Base-by-base conservation (phyloP, 2,888 invertebrate species). In the Pseudococcus viburni region DNA sequence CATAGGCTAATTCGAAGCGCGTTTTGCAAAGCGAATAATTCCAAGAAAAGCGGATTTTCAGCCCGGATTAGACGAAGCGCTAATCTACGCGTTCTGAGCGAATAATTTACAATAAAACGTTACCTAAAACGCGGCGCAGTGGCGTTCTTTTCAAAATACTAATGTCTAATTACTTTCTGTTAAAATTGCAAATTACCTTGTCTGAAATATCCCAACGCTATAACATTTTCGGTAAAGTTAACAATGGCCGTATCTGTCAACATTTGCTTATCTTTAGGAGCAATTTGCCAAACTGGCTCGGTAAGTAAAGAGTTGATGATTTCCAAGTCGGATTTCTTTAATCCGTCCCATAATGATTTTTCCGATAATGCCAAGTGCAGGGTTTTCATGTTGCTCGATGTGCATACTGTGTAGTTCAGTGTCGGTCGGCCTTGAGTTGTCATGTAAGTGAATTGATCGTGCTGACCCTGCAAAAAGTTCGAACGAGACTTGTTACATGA, bases 271-370 rank as follows among this genome's bases (percentile, higher is more conserved):
- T 94, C 94, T 89, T 93, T 93, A 0, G 96, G 94, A 0, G 96
- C 95, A 89, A 97, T 95, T 91, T 96, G 95, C 96, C 97, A 97
- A 0, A 97, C 94, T 0, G 97, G 97, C 91, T 96, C 96, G 0
- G 95, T 95, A 68, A 97, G 93, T 15, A 97, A 91, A 0, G 95
- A 94, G 90, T 96, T 94, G 88, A 97, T 93, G 0, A 95, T 94
- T 89, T 94, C 93, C 88, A 95, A 93, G 88, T 96, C 96, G 84
- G 95, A 94, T 46, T 95, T 90, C 90, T 95, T 96, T 0, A 96
- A 91, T 0, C 96, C 96, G 90, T 97, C 96, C 96, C 96, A 97
- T 0, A 96, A 91, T 0, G 95, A 95, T 90, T 96, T 96, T 90
- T 95, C 96, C 0, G 95, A 95, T 91, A 96, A 94, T 1, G 95